Conservation (phyloP, 1,140 invertebrate genomes). For the Dendrolimus kikuchii region DNA sequence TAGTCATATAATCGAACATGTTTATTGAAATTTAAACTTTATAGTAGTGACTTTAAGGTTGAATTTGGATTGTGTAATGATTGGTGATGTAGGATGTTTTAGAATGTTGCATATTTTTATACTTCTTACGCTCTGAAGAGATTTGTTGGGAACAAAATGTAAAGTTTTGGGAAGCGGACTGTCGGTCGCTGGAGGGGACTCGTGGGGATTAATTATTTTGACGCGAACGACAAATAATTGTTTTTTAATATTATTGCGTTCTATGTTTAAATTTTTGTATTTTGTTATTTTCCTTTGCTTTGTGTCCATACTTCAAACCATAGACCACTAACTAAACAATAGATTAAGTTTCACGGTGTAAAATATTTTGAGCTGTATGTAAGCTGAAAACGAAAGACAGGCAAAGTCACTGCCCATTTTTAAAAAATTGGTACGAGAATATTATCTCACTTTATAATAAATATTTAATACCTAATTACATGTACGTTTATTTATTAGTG, state of each 20-base stretch:
- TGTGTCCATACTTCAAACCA: no score
- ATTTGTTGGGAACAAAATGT: conserved; percentile 47
- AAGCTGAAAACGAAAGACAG: no score
- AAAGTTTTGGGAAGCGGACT: conserved; percentile 20
- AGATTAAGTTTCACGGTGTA: no score
- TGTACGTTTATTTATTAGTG: no score
- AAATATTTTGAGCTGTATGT: no score
- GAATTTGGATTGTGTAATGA: conserved; percentile 8
- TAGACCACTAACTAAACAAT: no score
- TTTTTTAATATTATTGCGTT: conserved; percentile 22
- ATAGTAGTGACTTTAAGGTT: conserved; percentile 8
- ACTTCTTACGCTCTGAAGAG: conserved; percentile 42
- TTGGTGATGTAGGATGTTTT: conserved; percentile 1
- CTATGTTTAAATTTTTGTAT: neutral
- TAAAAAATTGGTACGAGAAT: no score
- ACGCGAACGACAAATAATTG: conserved; percentile 13
- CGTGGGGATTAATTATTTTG: conserved; percentile 22
- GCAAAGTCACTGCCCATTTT: no score
- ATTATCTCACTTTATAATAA: no score
- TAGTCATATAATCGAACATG: neutral
- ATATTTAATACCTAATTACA: no score
- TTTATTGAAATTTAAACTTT: conserved; percentile 14
- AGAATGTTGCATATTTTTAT: conserved; percentile 37
- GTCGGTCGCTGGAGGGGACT: conserved; percentile 8
- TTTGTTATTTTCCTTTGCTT: neutral